Conservation (phyloP, 1,140 invertebrate genomes). For the Trichonephila clavipes region DNA sequence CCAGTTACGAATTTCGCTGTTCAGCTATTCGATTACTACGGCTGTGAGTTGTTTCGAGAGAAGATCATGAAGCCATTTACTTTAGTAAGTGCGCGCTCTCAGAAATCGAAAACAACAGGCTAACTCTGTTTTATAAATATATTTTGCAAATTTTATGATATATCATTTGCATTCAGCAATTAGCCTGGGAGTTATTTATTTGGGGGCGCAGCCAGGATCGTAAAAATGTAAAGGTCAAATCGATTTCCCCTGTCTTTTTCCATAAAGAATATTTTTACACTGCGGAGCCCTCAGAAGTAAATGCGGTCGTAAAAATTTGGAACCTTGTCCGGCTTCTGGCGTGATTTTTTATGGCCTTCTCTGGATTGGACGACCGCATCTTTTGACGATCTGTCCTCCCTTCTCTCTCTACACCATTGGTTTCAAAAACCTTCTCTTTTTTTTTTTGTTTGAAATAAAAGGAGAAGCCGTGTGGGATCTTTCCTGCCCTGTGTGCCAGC, state of each 20-base stretch:
- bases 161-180: neutral
- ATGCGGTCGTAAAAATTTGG: constrained; percentile 38
- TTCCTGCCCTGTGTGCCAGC: neutral
- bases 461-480: neutral
- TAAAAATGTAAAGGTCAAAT: constrained; percentile 35
- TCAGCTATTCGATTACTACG: no score
- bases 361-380: constrained; percentile 31
- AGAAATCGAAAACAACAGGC: no score
- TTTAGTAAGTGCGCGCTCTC: no score
- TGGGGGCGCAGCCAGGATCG: neutral
- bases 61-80: no score
- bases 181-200: neutral
- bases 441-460: no score
- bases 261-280: constrained; percentile 43
- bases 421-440: neutral
- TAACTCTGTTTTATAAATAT: no score
- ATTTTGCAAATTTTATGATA: neutral
- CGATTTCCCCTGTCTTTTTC: constrained; percentile 19
- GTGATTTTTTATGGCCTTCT: constrained; percentile 16
- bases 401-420: neutral
- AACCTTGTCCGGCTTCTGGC: constrained; percentile 4
- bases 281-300: neutral
- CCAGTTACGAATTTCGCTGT: no score
- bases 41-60: no score
- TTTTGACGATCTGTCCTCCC: constrained; percentile 17